Conservation (phyloP, 2,888 invertebrate genomes). For the Harpagoxenus sublaevis region DNA sequence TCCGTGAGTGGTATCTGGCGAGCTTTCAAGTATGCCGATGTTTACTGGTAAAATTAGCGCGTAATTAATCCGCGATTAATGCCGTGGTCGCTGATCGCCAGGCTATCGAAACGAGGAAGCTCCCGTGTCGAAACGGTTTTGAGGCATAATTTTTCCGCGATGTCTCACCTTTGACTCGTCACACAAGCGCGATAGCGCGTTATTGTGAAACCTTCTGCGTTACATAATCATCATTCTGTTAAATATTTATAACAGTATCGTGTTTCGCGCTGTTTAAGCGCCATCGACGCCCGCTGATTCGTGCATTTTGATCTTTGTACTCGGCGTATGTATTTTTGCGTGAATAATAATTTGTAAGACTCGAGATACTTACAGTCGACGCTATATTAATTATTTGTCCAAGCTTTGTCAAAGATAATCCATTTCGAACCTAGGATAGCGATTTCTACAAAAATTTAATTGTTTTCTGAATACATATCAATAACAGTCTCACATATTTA, state of each 20-base stretch:
- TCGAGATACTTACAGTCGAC: neutral
- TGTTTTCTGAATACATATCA: too few relatives aligned
- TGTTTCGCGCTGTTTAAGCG: neutral
- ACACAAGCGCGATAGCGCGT: slow-evolving; percentile 44
- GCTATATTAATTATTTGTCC: neutral
- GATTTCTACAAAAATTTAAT: neutral
- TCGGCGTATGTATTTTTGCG: slow-evolving; percentile 13
- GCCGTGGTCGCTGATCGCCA: neutral
- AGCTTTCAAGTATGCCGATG: slow-evolving; percentile 45
- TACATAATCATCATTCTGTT: slow-evolving; percentile 33
- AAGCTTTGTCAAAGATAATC: neutral
- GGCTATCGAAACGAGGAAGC: neutral
- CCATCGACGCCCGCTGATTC: neutral
- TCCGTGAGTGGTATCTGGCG: slow-evolving; percentile 55
- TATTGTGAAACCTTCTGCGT: slow-evolving; percentile 56
- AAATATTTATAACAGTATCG: slow-evolving; percentile 35
- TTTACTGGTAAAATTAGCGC: slow-evolving; percentile 70
- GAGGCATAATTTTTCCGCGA: slow-evolving; percentile 2
- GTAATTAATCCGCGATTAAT: slow-evolving; percentile 64
- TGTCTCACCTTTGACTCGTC: slow-evolving; percentile 63
- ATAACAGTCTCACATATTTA: neutral
- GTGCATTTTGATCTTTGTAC: slow-evolving; percentile 23
- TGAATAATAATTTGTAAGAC: neutral
- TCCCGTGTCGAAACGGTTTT: slow-evolving; percentile 36
- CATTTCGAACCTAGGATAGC: neutral